Percentiles rank a stretch among this genome's conserved stretches.
phyloP scores from a whole-genome alignment of 2,113 vertebrate genomes.

The Dinomys branickii region DNA sequence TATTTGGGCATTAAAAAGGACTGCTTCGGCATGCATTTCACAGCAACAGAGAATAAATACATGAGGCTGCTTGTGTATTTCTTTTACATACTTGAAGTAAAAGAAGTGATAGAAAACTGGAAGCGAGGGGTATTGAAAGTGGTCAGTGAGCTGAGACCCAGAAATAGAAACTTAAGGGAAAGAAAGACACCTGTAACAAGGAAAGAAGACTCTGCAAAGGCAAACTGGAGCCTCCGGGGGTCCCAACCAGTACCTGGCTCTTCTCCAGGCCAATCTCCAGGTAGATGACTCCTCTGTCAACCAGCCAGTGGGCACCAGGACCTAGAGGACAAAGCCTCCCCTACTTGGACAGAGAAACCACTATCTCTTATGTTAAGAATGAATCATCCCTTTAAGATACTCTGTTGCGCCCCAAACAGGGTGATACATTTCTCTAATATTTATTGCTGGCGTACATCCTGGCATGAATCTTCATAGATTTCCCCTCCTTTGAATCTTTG shows the following conservation, averaged over 20 bases:
- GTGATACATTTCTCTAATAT: no score
- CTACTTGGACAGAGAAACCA: neutral
- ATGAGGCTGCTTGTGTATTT: neutral
- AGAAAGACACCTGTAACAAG: neutral
- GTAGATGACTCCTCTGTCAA: neutral
- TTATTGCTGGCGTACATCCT: neutral
- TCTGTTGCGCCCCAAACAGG: neutral
- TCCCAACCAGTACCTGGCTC: neutral
- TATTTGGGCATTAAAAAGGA: neutral
- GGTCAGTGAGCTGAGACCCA: neutral
- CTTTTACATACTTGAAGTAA: neutral
- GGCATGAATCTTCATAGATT: neutral
- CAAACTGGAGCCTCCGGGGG: neutral
- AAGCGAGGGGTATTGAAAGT: neutral
- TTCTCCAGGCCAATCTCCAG: no score
- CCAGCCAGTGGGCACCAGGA: neutral
- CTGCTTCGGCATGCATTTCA: neutral
- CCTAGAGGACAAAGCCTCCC: neutral
- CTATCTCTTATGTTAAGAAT: neutral
- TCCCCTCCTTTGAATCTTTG: neutral
- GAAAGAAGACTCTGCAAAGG: neutral
- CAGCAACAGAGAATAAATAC: neutral
- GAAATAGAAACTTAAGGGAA: neutral
- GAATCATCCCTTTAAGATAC: neutral
- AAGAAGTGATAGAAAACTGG: neutral